These are phyloP conservation scores for Philopedon plagiatum DNA, from an alignment of 2,888 invertebrate genomes.

Conservation along the genomic window DNA sequence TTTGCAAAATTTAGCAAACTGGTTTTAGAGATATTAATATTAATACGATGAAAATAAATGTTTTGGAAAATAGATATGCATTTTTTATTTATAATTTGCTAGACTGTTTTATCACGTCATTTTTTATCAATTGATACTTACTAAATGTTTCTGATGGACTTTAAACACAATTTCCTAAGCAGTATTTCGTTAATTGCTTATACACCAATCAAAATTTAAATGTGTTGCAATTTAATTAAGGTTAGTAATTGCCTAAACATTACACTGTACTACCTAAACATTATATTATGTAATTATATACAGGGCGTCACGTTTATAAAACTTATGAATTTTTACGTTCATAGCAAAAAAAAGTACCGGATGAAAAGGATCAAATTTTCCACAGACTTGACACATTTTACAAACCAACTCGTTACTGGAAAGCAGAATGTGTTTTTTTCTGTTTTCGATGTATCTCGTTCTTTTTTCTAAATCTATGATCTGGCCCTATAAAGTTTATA, in stretches of 20 bases:
- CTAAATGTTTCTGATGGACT: not conserved
- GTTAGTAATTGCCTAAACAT: conserved; percentile 14
- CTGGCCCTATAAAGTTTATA: not conserved
- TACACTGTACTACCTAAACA: not conserved
- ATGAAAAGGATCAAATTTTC: too few species aligned
- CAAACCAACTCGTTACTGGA: too few species aligned
- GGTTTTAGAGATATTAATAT: too few species aligned
- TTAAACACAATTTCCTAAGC: not conserved
- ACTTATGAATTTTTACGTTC: too few species aligned
- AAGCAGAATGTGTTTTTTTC: too few species aligned
- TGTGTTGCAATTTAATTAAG: conserved; percentile 18
- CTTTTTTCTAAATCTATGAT: too few species aligned
- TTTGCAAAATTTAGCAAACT: not conserved
- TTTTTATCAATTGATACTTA: too few species aligned
- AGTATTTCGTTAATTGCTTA: conserved; percentile 2
- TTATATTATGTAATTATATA: conserved; percentile 1
- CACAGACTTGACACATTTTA: too few species aligned
- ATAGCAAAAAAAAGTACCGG: too few species aligned
- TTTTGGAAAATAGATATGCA: not conserved
- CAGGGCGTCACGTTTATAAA: not conserved
- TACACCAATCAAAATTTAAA: conserved; percentile 12
- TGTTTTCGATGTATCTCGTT: too few species aligned
- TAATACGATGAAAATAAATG: not conserved
- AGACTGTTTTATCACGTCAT: not conserved
- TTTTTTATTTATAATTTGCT: too few species aligned